Conservation (phyloP, 30 jellyfish, hydroid and myxozoan species). For the Pseudorhiza aurosa region DNA sequence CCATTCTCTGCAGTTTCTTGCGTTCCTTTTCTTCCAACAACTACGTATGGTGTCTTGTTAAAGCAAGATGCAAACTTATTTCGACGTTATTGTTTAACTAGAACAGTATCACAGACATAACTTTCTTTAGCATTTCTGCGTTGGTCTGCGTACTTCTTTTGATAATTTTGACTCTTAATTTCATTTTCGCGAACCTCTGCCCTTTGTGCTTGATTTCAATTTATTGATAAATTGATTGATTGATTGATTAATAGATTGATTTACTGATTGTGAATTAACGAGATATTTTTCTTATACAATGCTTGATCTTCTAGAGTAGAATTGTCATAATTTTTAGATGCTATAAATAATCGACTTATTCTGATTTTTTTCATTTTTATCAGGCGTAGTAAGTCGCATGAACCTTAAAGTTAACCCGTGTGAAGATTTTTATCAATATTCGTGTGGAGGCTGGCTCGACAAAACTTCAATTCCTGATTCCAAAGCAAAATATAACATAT, state of each 20-base stretch:
- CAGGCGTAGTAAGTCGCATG: slow-evolving; percentile 88
- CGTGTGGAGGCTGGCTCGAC: slow-evolving; percentile 98
- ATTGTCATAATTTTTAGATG: no score
- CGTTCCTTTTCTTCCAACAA: slow-evolving; percentile 36
- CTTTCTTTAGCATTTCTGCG: slow-evolving; percentile 43
- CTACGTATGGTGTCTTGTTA: slow-evolving; percentile 23
- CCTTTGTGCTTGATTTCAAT: no score
- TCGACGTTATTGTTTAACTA: slow-evolving; percentile 25
- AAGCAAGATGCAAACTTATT: slow-evolving; percentile 20
- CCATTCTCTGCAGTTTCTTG: slow-evolving; percentile 33
- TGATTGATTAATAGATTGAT: no score
- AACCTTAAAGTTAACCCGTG: slow-evolving; percentile 82
- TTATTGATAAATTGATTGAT: no score
- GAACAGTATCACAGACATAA: slow-evolving; percentile 28
- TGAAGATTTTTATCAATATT: slow-evolving; percentile 86
- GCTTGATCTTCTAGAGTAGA: no score
- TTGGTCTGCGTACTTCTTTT: slow-evolving; percentile 12
- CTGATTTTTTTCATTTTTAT: no score
- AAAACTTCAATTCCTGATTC: slow-evolving; percentile 94
- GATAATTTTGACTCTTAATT: neutral
- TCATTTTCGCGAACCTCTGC: neutral
- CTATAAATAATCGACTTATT: no score
- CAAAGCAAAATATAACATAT: slow-evolving; percentile 70
- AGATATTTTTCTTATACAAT: no score
- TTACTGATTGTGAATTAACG: no score